phyloP scores from a whole-genome alignment of 2,888 invertebrate genomes.

The Drosophila suboccidentalis region DNA sequence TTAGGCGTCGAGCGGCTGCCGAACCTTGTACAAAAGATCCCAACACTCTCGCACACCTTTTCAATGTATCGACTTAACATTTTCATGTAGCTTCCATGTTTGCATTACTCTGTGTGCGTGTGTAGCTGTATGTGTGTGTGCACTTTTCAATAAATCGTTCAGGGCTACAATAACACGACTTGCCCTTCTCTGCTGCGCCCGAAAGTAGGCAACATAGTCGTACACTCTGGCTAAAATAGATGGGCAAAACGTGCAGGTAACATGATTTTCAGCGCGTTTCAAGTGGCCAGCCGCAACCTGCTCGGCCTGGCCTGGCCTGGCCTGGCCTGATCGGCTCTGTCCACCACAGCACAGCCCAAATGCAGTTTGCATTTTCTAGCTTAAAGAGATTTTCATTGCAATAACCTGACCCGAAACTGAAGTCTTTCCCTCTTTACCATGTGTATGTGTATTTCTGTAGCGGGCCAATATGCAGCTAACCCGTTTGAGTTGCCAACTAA shows the following conservation, averaged over 20 bases:
- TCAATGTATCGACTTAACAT: conserved; percentile 67
- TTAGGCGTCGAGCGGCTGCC: conserved; percentile 63
- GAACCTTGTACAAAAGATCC: conserved; percentile 50
- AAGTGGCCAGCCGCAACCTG: conserved; percentile 54
- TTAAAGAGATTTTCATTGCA: conserved; percentile 80
- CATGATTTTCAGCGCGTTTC: conserved; percentile 68
- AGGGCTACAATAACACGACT: conserved; percentile 73
- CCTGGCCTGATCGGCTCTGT: conserved; percentile 19
- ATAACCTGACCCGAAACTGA: conserved; percentile 69
- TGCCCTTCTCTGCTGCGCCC: conserved; percentile 26
- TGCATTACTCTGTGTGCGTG: conserved; percentile 18
- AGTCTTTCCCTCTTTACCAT: conserved; percentile 37
- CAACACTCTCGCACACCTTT: conserved; percentile 58
- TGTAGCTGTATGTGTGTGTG: conserved; percentile 25
- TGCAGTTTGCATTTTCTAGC: conserved; percentile 74
- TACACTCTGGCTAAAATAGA: conserved; percentile 58
- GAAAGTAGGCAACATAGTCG: conserved; percentile 50
- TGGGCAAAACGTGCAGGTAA: conserved; percentile 77
- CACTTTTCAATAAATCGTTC: conserved; percentile 77
- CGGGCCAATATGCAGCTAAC: conserved; percentile 49
- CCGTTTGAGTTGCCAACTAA: conserved; percentile 69
- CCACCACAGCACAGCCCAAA: conserved; percentile 38
- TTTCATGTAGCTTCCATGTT: conserved; percentile 46
- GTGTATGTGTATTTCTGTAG: conserved; percentile 39
- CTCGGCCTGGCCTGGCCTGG: conserved; percentile 19